These are phyloP conservation scores for Cotesia typhae DNA, from an alignment of 1,140 invertebrate genomes.

Conservation along the genomic window DNA sequence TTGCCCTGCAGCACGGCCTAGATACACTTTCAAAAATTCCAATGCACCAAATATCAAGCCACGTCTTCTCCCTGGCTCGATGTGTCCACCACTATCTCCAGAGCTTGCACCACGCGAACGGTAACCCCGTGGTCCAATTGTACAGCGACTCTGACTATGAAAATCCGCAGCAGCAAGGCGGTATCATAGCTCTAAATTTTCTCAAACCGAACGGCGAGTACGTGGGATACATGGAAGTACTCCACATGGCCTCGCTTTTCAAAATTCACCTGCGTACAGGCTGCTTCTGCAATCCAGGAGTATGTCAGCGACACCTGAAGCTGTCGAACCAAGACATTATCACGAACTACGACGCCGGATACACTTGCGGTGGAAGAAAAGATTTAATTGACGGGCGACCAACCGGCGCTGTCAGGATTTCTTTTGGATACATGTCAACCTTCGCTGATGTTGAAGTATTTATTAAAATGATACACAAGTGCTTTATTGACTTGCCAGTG, in stretches of 20 bases:
- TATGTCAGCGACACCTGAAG: conserved; percentile 85
- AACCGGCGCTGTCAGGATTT: conserved; percentile 90
- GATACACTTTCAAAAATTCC: conserved; percentile 71
- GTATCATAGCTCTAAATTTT: conserved; percentile 90
- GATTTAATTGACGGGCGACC: conserved; percentile 91
- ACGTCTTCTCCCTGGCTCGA: conserved; percentile 81
- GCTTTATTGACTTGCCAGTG: conserved; percentile 68
- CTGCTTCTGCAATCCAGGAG: conserved; percentile 96
- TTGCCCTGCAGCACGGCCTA: conserved; percentile 84
- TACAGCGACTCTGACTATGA: conserved; percentile 79
- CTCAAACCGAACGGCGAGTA: conserved; percentile 78
- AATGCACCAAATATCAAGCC: conserved; percentile 75
- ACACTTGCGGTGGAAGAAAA: conserved; percentile 89
- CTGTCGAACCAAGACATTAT: conserved; percentile 76
- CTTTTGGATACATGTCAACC: conserved; percentile 92
- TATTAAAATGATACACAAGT: conserved; percentile 77
- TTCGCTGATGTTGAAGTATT: conserved; percentile 77
- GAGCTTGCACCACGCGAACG: conserved; percentile 78
- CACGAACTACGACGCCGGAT: conserved; percentile 84
- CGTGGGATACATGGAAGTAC: conserved; percentile 90
- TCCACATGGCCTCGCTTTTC: conserved; percentile 87
- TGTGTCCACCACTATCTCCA: conserved; percentile 75
- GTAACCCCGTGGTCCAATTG: conserved; percentile 72
- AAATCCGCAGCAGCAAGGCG: conserved; percentile 76
- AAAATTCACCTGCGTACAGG: conserved; percentile 90